Conservation (phyloP, 2,888 invertebrate species). For the Lottia scabra region DNA sequence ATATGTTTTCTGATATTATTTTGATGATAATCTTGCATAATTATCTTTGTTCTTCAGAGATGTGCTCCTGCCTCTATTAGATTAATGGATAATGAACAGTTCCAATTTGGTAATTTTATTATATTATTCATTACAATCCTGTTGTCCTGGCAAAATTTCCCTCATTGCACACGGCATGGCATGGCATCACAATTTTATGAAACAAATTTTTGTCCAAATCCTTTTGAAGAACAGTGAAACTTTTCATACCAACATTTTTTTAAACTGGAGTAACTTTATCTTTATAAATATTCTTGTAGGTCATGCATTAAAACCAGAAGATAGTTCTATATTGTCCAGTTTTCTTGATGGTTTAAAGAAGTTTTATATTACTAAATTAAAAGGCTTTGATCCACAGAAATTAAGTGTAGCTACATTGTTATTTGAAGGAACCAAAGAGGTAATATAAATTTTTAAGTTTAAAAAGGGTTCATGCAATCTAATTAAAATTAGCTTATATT, state of each 20-base stretch:
- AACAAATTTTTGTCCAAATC: too few species aligned
- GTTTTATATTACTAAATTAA: conserved; percentile 87
- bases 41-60: conserved; percentile 72
- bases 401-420: conserved; percentile 93
- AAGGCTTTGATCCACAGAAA: conserved; percentile 83
- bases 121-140: neutral
- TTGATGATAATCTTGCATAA: neutral
- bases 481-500: too few species aligned
- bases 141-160: too few species aligned
- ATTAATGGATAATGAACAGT: conserved; percentile 98
- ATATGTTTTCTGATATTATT: too few species aligned
- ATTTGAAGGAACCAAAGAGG: conserved; percentile 80
- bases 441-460: conserved; percentile 40
- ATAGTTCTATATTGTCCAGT: conserved; percentile 74
- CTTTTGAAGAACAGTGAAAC: too few species aligned
- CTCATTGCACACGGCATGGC: too few species aligned
- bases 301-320: conserved; percentile 71
- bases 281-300: conserved; percentile 52
- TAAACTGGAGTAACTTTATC: neutral
- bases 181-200: too few species aligned
- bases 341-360: conserved; percentile 86
- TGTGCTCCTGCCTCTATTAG: conserved; percentile 96
- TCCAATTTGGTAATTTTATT: conserved; percentile 81
- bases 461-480: too few species aligned
- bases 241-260: neutral